phyloP scores from a whole-genome alignment of 2,888 invertebrate genomes.

The Digitonthophagus gazella region DNA sequence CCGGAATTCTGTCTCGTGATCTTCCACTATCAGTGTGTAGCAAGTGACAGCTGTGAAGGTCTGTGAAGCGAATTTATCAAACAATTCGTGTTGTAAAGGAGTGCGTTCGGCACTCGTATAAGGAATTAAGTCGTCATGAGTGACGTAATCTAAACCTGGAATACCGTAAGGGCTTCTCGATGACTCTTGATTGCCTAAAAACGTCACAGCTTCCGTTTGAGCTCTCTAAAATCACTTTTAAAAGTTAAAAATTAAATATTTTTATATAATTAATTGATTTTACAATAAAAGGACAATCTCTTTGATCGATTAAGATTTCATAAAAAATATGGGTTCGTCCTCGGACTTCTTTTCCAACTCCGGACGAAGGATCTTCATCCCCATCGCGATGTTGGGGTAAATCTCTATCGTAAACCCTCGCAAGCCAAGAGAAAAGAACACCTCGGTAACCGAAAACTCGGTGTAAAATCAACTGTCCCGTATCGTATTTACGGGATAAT shows the following conservation, averaged over 20 bases:
- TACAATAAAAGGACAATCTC: constrained; percentile 96
- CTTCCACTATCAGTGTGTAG: too few relatives aligned
- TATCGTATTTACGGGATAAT: constrained; percentile 86
- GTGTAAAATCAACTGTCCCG: constrained; percentile 94
- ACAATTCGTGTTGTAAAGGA: constrained; percentile 92
- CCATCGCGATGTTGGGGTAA: constrained; percentile 55
- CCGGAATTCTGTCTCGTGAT: too few relatives aligned
- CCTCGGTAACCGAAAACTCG: constrained; percentile 97
- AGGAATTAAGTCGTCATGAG: constrained; percentile 96
- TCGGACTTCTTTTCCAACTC: constrained; percentile 81
- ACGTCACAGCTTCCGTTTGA: constrained; percentile 97
- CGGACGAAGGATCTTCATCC: constrained; percentile 44
- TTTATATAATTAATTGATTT: constrained; percentile 56
- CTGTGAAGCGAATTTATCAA: constrained; percentile 97
- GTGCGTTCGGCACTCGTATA: constrained; percentile 85
- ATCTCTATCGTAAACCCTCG: constrained; percentile 92
- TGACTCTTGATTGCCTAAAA: constrained; percentile 93
- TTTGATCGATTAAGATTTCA: constrained; percentile 94
- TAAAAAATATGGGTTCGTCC: constrained; percentile 93
- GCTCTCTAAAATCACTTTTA: constrained; percentile 86
- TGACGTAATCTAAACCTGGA: constrained; percentile 96
- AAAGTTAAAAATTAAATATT: too few relatives aligned
- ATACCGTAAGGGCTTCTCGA: constrained; percentile 94
- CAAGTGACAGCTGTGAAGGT: too few relatives aligned
- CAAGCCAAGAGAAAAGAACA: constrained; percentile 95